Evolutionary conservation across 2,888 invertebrate genomes (phyloP).

Genomic region (Zygogramma bicolorata): DNA sequence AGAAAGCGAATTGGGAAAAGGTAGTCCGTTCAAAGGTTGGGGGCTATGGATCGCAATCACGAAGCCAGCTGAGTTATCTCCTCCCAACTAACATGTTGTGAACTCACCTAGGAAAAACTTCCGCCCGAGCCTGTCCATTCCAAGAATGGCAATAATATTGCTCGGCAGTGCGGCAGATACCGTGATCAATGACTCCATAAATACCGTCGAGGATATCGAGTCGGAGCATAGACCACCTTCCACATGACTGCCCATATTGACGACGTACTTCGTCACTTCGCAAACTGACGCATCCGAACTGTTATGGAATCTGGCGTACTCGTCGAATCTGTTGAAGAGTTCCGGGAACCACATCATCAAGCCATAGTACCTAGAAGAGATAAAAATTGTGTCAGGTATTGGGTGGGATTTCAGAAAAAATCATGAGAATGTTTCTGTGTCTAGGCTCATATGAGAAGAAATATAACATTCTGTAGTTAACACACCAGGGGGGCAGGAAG

Average conservation of each 20-base stretch:
- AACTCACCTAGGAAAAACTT: slow-evolving; percentile 82
- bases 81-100: no score
- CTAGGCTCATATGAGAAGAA: no score
- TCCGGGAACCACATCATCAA: slow-evolving; percentile 98
- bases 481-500: no score
- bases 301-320: slow-evolving; percentile 78
- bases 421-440: no score
- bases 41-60: no score
- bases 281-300: slow-evolving; percentile 79
- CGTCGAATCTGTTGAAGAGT: slow-evolving; percentile 90
- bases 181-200: slow-evolving; percentile 88
- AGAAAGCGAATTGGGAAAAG: no score
- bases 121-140: slow-evolving; percentile 88
- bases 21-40: no score
- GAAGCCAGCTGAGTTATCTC: no score
- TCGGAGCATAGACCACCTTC: slow-evolving; percentile 74
- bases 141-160: slow-evolving; percentile 82
- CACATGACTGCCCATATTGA: slow-evolving; percentile 73
- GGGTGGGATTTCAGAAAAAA: background rate
- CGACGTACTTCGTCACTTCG: slow-evolving; percentile 82
- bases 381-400: background rate
- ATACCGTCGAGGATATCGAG: slow-evolving; percentile 82
- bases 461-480: no score
- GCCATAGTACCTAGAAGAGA: slow-evolving; percentile 82
- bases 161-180: slow-evolving; percentile 89